phyloP scores from a whole-genome alignment of 1,140 invertebrate genomes.

The Drosophila virilis region DNA sequence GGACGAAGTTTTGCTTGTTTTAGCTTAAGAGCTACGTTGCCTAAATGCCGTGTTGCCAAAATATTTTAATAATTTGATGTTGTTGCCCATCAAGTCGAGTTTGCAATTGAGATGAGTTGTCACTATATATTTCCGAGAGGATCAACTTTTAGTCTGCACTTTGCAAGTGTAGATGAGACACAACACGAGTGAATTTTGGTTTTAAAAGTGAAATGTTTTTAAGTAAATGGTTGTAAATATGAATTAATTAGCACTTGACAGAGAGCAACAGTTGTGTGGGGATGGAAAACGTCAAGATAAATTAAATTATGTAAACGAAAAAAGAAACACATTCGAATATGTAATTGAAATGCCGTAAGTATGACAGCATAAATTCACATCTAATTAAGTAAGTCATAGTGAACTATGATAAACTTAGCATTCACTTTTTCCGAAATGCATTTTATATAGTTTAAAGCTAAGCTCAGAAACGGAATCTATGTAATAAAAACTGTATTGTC shows the following conservation, averaged over 20 bases:
- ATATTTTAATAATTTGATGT: conserved; percentile 26
- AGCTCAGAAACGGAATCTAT: background rate
- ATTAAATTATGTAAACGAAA: no score
- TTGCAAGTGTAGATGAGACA: background rate
- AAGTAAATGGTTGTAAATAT: background rate
- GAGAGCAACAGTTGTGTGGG: conserved; percentile 4
- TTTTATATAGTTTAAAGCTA: no score
- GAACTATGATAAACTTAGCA: no score
- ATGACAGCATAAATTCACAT: no score
- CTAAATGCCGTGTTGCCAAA: conserved; percentile 13
- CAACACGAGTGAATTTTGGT: no score
- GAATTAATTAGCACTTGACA: background rate
- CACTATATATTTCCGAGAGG: background rate
- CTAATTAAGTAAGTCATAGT: no score
- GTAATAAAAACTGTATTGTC: background rate
- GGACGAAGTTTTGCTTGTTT: conserved; percentile 22
- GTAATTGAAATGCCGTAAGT: no score
- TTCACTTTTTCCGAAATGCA: no score
- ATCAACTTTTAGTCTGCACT: conserved; percentile 6
- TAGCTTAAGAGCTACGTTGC: conserved; percentile 7
- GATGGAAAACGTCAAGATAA: no score
- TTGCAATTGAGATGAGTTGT: conserved; percentile 4
- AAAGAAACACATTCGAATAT: no score
- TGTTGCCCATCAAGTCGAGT: conserved; percentile 17
- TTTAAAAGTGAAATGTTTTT: no score